Evolutionary conservation across 2,797 vertebrate species (phyloP), one percentile per base, ranked within the genome.

Genomic region (Microtus agrestis): DNA sequence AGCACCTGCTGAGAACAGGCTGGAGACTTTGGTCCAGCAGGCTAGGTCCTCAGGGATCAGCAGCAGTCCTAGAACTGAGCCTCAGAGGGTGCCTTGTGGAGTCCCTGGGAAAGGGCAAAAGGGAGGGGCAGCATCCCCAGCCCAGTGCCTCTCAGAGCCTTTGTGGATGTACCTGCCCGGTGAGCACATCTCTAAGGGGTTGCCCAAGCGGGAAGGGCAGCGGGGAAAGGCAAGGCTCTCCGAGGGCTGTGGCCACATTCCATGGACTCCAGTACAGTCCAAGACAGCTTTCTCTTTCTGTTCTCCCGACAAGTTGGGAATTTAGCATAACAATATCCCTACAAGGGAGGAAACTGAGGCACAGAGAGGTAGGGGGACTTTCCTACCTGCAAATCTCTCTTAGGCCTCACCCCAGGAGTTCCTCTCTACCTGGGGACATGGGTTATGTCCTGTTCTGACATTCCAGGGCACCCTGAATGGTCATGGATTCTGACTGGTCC

Each of bases 281-380:
- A 43, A 34, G 46, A 17, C 2, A 19, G 37, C 12, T 5, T 48
- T 86, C 74, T 10, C 29, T 19, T 21, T 80, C 21, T 78, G 34
- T 63, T 61, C 17, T 91, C 80, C 76, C n/a, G 48, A 25, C 11
- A 81, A 48, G n/a, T 43, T 51, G 40, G 51, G 15, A 54, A 27
- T 14, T 34, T 15, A 5, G 59, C 5, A 56, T 3, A 23, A 4
- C 25, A 69, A 54, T 11, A 61, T 48, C 71, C 80, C 27, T 43
- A 29, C 21, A 46, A 13, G 65, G 14, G 17, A 43, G 67, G 79
- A 91, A 73, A 86, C 48, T 0, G 65, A 91, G 81, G 74, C 29
- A 19, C 29, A 0, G 0, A 0, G 1, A 37, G 54, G n/a, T 6
- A 5, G 40, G 3, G 29, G 3, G 34, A 56, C 34, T 21, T 69